Evolutionary conservation across 2,797 vertebrate genomes (phyloP).

Genomic region (Dermochelys coriacea): DNA sequence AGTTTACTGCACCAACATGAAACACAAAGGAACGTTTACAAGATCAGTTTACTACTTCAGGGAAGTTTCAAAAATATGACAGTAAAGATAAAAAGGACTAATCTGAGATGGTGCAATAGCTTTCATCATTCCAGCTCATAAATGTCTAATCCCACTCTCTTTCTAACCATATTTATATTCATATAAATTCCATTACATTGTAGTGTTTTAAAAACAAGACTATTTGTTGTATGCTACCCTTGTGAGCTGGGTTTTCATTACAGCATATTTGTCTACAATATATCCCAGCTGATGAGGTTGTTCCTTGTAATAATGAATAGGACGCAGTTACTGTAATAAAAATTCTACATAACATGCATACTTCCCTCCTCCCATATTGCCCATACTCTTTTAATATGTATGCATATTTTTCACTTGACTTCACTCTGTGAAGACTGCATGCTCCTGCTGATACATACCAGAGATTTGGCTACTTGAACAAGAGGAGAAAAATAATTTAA

Average conservation of each 20-base stretch:
- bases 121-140: conserved; percentile 80
- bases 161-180: conserved; percentile 74
- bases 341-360: conserved; percentile 59
- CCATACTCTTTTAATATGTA: conserved; percentile 57
- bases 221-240: conserved; percentile 72
- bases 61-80: conserved; percentile 71
- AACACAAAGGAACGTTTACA: conserved; percentile 74
- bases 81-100: conserved; percentile 79
- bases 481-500: background rate
- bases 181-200: conserved; percentile 77
- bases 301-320: conserved; percentile 37
- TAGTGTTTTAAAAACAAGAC: conserved; percentile 64
- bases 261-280: conserved; percentile 43
- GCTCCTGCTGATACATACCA: conserved; percentile 64
- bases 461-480: conserved; percentile 64
- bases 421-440: conserved; percentile 53
- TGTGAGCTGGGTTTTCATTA: conserved; percentile 50
- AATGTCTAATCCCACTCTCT: conserved; percentile 70
- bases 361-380: conserved; percentile 9
- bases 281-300: conserved; percentile 46
- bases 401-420: conserved; percentile 69
- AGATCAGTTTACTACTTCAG: conserved; percentile 75
- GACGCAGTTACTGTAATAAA: conserved; percentile 62
- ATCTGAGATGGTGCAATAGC: conserved; percentile 76
- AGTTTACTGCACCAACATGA: conserved; percentile 27